phyloP scores from a whole-genome alignment of 2,888 invertebrate genomes.

The Lasiommata megera region DNA sequence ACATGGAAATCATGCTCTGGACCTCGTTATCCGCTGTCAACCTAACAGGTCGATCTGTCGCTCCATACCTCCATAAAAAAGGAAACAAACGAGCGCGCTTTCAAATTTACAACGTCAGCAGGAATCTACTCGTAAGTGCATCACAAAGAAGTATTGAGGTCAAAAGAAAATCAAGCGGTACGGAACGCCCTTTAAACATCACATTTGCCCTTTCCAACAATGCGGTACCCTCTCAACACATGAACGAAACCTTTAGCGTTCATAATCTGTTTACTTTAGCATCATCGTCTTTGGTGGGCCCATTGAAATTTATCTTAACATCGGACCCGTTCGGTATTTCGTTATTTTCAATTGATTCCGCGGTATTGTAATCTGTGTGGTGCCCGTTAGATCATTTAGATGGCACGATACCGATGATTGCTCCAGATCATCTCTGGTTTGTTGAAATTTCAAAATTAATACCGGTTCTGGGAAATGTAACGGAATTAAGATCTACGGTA shows the following conservation, averaged over 20 bases:
- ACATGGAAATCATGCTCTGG: too few relatives aligned
- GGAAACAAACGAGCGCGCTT: too few relatives aligned
- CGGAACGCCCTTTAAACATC: slow-evolving; percentile 8
- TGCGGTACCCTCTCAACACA: slow-evolving; percentile 12
- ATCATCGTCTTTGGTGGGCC: slow-evolving; percentile 32
- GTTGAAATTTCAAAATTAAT: slow-evolving; percentile 42
- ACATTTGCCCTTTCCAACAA: slow-evolving; percentile 18
- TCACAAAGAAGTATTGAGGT: not conserved
- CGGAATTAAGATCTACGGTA: slow-evolving; percentile 9
- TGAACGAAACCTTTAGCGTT: slow-evolving; percentile 16
- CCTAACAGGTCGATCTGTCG: too few relatives aligned
- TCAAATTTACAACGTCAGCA: too few relatives aligned
- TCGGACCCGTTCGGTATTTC: slow-evolving; percentile 34
- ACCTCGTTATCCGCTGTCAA: too few relatives aligned
- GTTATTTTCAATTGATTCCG: slow-evolving; percentile 44
- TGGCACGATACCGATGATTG: slow-evolving; percentile 55
- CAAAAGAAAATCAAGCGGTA: slow-evolving; percentile 12
- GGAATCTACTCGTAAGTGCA: not conserved
- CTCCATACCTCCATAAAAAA: too few relatives aligned
- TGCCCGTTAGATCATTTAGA: slow-evolving; percentile 49
- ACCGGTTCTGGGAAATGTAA: slow-evolving; percentile 17
- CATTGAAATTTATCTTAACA: slow-evolving; percentile 33
- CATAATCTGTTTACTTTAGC: slow-evolving; percentile 17
- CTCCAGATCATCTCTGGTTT: slow-evolving; percentile 50
- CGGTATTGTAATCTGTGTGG: slow-evolving; percentile 37